phyloP scores from a whole-genome alignment of 2,888 invertebrate species.

The Cepaea hortensis region DNA sequence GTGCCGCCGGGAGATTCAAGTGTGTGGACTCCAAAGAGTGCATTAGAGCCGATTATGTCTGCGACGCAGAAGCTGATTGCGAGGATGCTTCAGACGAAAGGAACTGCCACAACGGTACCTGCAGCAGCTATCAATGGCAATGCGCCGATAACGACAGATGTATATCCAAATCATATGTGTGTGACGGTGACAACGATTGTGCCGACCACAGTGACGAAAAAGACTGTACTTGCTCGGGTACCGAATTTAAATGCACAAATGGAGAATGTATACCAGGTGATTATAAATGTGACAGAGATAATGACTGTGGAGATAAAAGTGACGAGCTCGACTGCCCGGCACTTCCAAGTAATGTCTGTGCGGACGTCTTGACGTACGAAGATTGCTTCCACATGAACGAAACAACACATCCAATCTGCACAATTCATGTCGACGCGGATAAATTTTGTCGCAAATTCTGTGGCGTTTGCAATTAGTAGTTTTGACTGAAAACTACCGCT shows the following conservation, averaged over 20 bases:
- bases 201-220: slow-evolving; percentile 3
- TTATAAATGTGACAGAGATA: slow-evolving; percentile 16
- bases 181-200: slow-evolving; percentile 20
- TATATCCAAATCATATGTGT: background rate
- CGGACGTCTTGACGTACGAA: slow-evolving; percentile 6
- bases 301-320: slow-evolving; percentile 17
- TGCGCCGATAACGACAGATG: slow-evolving; percentile 13
- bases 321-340: slow-evolving; percentile 25
- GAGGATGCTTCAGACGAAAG: slow-evolving; percentile 20
- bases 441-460: slow-evolving; percentile 26
- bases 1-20: background rate
- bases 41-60: background rate
- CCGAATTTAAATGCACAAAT: slow-evolving; percentile 2
- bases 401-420: slow-evolving; percentile 23
- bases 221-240: background rate
- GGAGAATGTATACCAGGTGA: background rate
- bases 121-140: background rate
- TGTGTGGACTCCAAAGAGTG: background rate
- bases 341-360: background rate
- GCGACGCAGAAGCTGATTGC: slow-evolving; percentile 9
- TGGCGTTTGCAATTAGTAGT: background rate
- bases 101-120: background rate
- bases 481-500: too few relatives aligned
- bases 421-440: slow-evolving; percentile 2
- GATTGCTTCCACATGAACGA: slow-evolving; percentile 16